Conservation (phyloP, 2,797 vertebrate species). For the Notamacropus eugenii region DNA sequence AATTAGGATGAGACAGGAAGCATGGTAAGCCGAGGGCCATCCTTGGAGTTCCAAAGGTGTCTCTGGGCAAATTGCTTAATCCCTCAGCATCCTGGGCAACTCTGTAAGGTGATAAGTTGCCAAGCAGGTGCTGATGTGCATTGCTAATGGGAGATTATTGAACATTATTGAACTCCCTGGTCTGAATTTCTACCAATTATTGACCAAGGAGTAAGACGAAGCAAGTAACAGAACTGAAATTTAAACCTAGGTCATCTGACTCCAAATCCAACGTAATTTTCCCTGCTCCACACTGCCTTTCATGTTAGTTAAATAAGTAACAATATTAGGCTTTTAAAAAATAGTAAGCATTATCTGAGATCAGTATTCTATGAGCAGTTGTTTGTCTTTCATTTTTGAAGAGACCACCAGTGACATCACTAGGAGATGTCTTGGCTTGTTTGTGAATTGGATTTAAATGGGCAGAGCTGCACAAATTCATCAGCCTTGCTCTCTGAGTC, state of each 20-base stretch:
- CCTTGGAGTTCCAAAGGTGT: neutral
- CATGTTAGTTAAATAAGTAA: neutral
- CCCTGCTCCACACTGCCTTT: neutral
- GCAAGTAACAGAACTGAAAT: neutral
- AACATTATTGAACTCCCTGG: neutral
- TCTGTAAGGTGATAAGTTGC: neutral
- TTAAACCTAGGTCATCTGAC: neutral
- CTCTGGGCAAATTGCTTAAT: neutral
- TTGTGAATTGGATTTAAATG: neutral
- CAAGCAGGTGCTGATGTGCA: neutral
- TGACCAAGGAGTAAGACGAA: neutral
- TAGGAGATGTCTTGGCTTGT: neutral
- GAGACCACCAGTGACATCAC: neutral
- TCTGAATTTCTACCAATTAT: neutral
- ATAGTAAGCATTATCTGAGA: neutral
- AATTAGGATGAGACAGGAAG: neutral
- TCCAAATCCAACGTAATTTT: neutral
- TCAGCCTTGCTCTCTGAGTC: neutral
- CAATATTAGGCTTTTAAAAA: neutral
- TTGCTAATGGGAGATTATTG: neutral
- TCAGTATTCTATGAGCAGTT: neutral
- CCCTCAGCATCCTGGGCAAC: neutral
- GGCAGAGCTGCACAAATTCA: neutral
- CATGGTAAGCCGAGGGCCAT: neutral
- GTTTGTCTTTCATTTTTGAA: neutral